phyloP scores from a whole-genome alignment of 2,888 invertebrate species.

The Melinaea menophilus region DNA sequence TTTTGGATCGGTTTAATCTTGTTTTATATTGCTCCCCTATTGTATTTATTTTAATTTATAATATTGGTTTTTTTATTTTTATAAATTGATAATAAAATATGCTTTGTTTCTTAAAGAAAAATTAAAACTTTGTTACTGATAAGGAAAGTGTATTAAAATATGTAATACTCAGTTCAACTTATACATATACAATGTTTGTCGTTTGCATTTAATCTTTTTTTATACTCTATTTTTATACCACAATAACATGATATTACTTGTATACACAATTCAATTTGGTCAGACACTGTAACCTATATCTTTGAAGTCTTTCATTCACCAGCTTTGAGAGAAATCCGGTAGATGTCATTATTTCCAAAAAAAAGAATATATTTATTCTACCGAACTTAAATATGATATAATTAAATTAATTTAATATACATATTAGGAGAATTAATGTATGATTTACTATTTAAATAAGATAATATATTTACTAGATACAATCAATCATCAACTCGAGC shows the following conservation, averaged over 20 bases:
- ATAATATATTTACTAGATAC: background rate
- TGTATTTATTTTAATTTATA: slow-evolving; percentile 34
- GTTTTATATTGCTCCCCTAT: slow-evolving; percentile 70
- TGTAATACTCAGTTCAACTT: no score
- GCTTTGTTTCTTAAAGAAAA: no score
- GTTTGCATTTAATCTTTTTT: no score
- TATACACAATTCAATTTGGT: background rate
- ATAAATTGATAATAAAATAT: no score
- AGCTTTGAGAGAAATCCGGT: background rate
- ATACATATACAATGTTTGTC: no score
- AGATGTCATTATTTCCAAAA: slow-evolving; percentile 1
- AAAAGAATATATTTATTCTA: background rate
- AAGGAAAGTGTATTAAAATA: no score
- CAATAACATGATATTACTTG: no score
- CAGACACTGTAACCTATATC: background rate
- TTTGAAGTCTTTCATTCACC: background rate
- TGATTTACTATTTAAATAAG: background rate
- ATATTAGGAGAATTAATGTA: background rate
- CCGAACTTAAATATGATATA: background rate
- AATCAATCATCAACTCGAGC: background rate
- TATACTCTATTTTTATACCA: no score
- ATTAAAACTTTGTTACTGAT: no score
- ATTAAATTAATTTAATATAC: background rate
- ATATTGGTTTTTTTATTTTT: no score
- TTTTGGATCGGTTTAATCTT: slow-evolving; percentile 53